Base-by-base conservation (phyloP, 1,140 invertebrate species). In the Mesaphorura yosii region DNA sequence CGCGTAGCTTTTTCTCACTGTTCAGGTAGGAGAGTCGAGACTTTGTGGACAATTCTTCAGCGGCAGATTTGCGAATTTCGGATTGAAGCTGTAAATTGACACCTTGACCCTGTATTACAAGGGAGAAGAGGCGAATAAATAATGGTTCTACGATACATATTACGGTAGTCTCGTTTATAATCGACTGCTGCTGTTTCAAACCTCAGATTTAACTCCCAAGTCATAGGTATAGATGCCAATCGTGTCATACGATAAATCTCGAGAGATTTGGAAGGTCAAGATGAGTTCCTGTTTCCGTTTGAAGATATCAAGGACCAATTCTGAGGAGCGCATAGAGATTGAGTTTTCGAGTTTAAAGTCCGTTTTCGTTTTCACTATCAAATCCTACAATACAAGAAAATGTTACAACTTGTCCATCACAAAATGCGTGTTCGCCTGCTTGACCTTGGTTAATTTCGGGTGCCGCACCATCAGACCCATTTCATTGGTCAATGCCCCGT, bases 271-370 rank as follows among this genome's bases (percentile, higher is more conserved):
- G 25, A 39, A 23, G n/a, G 6, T 28, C 0, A 45, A n/a, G 19
- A 34, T 37, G n/a, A 56, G 37, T 47, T 56, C 42, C 17, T 37
- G 31, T n/a, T 42, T 23, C 17, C 44, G n/a, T 38, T 58, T 50
- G 46, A 62, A 56, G 17, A 62, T 31, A 34, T 58, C 59, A 12
- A 58, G 29, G 14, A 53, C 52, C n/a, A n/a, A n/a, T n/a, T n/a
- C n/a, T n/a, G n/a, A n/a, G n/a, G n/a, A n/a, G n/a, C n/a, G n/a
- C n/a, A n/a, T n/a, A n/a, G n/a, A n/a, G n/a, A n/a, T n/a, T n/a
- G n/a, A n/a, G n/a, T n/a, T n/a, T n/a, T n/a, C n/a, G n/a, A n/a
- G n/a, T n/a, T n/a, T n/a, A n/a, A n/a, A n/a, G n/a, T n/a, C n/a
- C n/a, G 31, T n/a, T 34, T 29, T 38, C 14, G 50, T 42, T 26